Evolutionary conservation across 2,797 vertebrate genomes (phyloP).

Genomic region (Harpagifer antarcticus): DNA sequence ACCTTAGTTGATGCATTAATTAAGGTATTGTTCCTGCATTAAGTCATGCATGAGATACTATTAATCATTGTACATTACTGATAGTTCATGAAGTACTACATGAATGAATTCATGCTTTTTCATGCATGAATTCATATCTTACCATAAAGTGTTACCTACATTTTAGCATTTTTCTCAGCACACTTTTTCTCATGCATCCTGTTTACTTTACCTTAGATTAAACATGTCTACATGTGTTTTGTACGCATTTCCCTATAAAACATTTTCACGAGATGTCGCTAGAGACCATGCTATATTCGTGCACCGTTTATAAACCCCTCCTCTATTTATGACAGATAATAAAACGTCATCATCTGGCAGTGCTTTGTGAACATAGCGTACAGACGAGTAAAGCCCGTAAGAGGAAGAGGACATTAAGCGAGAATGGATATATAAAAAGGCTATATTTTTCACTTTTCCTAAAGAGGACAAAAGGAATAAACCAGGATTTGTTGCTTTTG

Average conservation of each 20-base stretch:
- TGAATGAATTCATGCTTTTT: no score
- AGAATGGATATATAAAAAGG: slow-evolving; percentile 20
- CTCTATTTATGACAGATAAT: slow-evolving; percentile 20
- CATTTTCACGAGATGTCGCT: slow-evolving; percentile 64
- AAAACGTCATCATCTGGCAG: slow-evolving; percentile 50
- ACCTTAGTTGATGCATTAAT: no score
- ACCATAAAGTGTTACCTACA: no score
- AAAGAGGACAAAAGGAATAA: background rate
- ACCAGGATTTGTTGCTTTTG: background rate
- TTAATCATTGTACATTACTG: no score
- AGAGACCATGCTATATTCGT: slow-evolving; percentile 59
- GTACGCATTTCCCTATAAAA: background rate
- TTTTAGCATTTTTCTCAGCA: accelerated
- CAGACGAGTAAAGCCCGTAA: slow-evolving; percentile 12
- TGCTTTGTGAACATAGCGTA: slow-evolving; percentile 54
- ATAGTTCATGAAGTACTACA: no score
- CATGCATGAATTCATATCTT: no score
- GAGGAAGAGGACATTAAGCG: background rate
- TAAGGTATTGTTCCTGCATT: no score
- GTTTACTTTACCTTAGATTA: accelerated
- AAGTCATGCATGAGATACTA: no score
- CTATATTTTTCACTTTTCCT: background rate
- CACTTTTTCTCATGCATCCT: background rate
- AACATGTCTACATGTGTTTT: accelerated
- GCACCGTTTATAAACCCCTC: slow-evolving; percentile 31